Base-by-base conservation (phyloP, 2,888 invertebrate genomes). In the Coelopa pilipes region DNA sequence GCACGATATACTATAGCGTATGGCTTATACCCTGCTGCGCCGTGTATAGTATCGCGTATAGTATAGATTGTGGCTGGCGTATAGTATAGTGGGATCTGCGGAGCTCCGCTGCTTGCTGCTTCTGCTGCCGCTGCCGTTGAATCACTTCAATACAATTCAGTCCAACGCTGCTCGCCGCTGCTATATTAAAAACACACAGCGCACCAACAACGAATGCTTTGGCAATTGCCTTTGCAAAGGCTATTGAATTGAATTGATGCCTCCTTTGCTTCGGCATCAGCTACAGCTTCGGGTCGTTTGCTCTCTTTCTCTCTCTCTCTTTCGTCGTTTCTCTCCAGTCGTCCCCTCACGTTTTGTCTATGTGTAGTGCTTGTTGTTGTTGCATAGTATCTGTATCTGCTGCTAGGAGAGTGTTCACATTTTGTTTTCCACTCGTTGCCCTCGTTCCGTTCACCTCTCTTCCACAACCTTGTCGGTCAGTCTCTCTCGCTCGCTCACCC, bases 161-260 rank as follows among this genome's bases (percentile, higher is more conserved):
- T 75, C 68, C 62, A 75, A 73, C 73, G 69, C 74, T 79, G 78
- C 77, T 75, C 76, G 79, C 77, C 75, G 80, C 78, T 78, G 76
- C 78, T 79, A 79, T 80, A 84, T 85, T 84, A 83, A 83, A 85
- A 84, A 84, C 84, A 84, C 83, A 84, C 83, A 84, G 83, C 81
- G 83, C 83, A 85, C 85, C 85, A 85, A 85, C 84, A 85, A 85
- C 84, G 83, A 83, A 85, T 85, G 84, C 79, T 80, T 79, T 78
- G 78, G 79, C 80, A 79, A 80, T 79, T 80, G 79, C 78, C 80
- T 80, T 78, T 80, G 79, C 83, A 84, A 82, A 84, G 82, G 83
- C 84, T 84, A 84, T 84, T 84, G 83, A 84, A 84, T 84, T 84
- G 83, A 84, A 84, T 84, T 81, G 83, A 81, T 82, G 83, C 83